Base-by-base conservation (phyloP, 2,113 vertebrate species). In the Theristicus caerulescens region DNA sequence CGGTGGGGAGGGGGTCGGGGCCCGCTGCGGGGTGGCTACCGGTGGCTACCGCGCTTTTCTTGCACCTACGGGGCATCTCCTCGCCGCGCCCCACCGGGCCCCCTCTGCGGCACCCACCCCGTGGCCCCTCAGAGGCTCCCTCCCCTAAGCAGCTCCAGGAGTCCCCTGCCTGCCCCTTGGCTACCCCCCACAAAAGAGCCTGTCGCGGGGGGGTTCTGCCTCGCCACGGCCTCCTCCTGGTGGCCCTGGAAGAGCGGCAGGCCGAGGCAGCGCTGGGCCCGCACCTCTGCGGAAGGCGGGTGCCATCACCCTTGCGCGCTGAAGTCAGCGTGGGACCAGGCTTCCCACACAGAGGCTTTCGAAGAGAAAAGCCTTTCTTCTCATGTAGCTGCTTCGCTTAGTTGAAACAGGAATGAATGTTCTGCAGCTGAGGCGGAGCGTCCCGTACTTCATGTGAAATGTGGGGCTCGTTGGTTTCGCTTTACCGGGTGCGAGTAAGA, bases 61-160 rank as follows among this genome's bases (percentile, higher is more conserved):
- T 3, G 44, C 16, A 3, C 29, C 36, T 32, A 26, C 7, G 26
- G 36, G 24, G 22, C 16, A 6, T 10, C 10, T 10, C 27, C 31
- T 55, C 29, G 2, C 26, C 10, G 40, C 3, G 12, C 1, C 17
- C 18, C 0, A 13, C 57, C 1, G 22, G 4, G 25, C 17, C 36
- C 12, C 3, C 29, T 31, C 57, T 8, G 1, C 19, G 46, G 32
- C 17, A 8, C 19, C 15, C 10, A 34, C 18, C 16, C 26, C 36
- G 0, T 1, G 36, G 47, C 54, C 26, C 21, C 70, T 51, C 42
- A 4, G 52, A 32, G 32, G 27, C 25, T 40, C 17, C 14, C 42
- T 24, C 6, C 27, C 15, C 36, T 16, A 42, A 11, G 22, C 21
- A 36, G 38, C 16, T 27, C 61, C 65, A 1, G n/a, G 17, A 29